phyloP scores from a whole-genome alignment of 2,888 invertebrate species.

The Clistopyga incitator region DNA sequence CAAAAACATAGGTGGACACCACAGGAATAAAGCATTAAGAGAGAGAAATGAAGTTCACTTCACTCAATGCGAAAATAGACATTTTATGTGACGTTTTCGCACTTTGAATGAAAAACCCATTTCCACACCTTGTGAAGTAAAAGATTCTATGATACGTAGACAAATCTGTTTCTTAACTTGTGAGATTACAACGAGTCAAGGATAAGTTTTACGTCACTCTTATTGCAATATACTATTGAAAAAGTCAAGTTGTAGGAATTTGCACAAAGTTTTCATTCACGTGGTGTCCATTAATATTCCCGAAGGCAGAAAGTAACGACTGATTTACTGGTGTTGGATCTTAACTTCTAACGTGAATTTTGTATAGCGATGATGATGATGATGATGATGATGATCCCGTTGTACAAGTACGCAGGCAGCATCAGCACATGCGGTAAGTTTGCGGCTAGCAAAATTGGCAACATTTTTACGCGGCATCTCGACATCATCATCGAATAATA shows the following conservation, averaged over 20 bases:
- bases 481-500: slow-evolving; percentile 38
- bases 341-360: slow-evolving; percentile 70
- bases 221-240: neutral
- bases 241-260: neutral
- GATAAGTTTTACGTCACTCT: no score
- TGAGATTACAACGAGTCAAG: no score
- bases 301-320: slow-evolving; percentile 28
- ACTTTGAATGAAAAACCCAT: no score
- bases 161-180: no score
- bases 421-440: slow-evolving; percentile 85
- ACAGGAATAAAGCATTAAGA: neutral
- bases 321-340: slow-evolving; percentile 49
- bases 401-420: slow-evolving; percentile 85
- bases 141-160: no score
- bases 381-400: slow-evolving; percentile 85
- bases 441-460: slow-evolving; percentile 34
- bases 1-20: neutral
- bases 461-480: slow-evolving; percentile 36
- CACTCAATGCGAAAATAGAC: no score
- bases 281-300: neutral
- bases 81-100: no score
- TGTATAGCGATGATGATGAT: slow-evolving; percentile 80
- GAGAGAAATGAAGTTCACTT: neutral
- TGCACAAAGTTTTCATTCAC: neutral
- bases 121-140: no score